phyloP scores from a whole-genome alignment of 64 coral and sea anemone species.

The Stichodactyla mertensii region DNA sequence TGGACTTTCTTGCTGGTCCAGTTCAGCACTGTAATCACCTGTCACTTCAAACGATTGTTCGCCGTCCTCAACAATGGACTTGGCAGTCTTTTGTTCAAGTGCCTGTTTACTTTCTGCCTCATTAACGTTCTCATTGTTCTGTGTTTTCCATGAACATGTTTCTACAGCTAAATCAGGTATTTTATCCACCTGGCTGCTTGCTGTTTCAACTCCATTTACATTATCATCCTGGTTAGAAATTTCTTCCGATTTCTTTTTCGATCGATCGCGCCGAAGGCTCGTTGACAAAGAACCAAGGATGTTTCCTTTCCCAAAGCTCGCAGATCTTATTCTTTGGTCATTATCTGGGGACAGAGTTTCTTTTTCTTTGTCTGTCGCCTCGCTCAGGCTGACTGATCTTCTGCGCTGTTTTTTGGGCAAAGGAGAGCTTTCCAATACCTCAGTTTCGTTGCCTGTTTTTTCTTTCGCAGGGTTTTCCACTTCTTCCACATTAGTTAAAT shows the following conservation, averaged over 20 bases:
- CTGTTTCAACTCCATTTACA: not conserved
- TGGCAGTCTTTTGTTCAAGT: not conserved
- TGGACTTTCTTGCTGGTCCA: not conserved
- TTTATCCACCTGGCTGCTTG: not conserved
- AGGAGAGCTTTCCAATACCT: not conserved
- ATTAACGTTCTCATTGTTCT: conserved; percentile 8
- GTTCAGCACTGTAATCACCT: not conserved
- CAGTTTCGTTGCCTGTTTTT: not conserved
- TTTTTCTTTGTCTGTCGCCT: conserved; percentile 5
- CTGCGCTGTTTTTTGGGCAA: not conserved
- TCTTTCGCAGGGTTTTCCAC: not conserved
- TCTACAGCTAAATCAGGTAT: not conserved
- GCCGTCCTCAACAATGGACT: not conserved
- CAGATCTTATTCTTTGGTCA: not conserved
- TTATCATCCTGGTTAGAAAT: not conserved
- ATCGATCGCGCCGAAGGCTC: not conserved
- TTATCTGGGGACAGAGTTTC: not conserved
- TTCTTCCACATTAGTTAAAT: not conserved
- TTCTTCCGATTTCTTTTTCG: not conserved
- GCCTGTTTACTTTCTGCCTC: not conserved
- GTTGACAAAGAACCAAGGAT: not conserved
- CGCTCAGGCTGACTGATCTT: conserved; percentile 17
- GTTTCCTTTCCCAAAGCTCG: conserved; percentile 9
- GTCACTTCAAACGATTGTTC: not conserved
- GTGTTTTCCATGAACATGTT: not conserved